Evolutionary conservation across 2,113 vertebrate genomes (phyloP).

Genomic region (Lophura nycthemera): DNA sequence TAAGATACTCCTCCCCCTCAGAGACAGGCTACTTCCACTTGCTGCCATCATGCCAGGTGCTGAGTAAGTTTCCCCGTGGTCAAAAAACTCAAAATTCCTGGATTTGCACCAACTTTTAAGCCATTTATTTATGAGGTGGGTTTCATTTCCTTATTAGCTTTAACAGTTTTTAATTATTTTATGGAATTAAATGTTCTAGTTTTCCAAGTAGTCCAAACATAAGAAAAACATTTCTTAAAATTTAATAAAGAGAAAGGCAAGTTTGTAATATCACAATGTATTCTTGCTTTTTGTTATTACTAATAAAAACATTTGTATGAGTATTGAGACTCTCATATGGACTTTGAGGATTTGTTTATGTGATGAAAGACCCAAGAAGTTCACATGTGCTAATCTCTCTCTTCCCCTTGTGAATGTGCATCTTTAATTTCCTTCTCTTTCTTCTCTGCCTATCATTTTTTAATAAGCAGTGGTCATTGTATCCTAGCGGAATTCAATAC

Average conservation of each 20-base stretch:
- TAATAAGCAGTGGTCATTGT: neutral
- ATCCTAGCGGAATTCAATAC: neutral
- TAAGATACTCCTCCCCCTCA: too few relatives aligned
- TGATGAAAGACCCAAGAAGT: constrained; percentile 12
- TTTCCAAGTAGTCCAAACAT: neutral
- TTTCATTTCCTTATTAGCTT: neutral
- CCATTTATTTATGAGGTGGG: too few relatives aligned
- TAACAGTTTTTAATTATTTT: too few relatives aligned
- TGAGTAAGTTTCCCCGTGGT: too few relatives aligned
- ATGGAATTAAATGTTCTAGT: neutral
- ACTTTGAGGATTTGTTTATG: neutral
- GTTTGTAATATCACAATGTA: neutral
- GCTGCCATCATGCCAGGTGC: too few relatives aligned
- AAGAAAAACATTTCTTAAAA: neutral
- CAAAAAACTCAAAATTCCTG: too few relatives aligned
- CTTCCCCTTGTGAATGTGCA: neutral
- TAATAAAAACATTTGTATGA: neutral
- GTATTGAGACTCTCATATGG: neutral
- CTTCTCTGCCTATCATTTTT: neutral
- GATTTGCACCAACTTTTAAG: too few relatives aligned
- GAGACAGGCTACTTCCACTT: too few relatives aligned
- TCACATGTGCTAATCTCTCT: neutral
- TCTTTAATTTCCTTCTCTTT: constrained; percentile 27
- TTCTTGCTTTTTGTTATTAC: neutral
- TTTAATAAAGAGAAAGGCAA: neutral